These are phyloP conservation scores for Norana najaformis DNA, from an alignment of 2,888 invertebrate species.

Conservation along the genomic window DNA sequence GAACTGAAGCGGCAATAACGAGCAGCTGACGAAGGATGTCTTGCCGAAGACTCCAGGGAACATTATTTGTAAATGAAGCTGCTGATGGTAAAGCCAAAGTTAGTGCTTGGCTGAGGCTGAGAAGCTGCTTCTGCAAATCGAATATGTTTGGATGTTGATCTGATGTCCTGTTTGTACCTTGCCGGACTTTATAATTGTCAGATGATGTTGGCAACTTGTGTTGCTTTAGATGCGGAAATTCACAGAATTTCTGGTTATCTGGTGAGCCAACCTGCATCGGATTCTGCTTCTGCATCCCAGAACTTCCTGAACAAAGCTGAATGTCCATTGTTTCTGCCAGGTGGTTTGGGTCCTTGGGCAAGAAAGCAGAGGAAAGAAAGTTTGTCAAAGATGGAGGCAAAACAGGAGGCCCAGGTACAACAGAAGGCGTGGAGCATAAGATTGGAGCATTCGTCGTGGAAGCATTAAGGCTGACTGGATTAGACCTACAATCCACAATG, in stretches of 20 bases:
- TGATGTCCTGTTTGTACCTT: background rate
- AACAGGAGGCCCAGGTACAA: background rate
- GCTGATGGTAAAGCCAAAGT: background rate
- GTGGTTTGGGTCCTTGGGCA: background rate
- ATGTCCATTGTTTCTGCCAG: background rate
- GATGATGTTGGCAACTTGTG: background rate
- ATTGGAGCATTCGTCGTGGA: background rate
- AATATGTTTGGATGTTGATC: background rate
- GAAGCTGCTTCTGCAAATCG: slow-evolving; percentile 6
- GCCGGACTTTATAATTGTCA: background rate
- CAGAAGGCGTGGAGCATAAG: background rate
- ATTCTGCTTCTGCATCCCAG: background rate
- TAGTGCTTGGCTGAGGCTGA: background rate
- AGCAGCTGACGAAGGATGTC: background rate
- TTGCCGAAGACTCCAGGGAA: background rate
- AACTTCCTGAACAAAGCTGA: background rate
- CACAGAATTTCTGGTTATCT: background rate
- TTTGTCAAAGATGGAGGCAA: background rate
- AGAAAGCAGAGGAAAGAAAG: background rate
- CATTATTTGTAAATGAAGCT: background rate
- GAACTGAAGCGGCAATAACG: background rate
- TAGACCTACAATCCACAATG: background rate
- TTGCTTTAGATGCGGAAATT: background rate
- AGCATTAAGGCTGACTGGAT: background rate
- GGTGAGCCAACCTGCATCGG: background rate